These are phyloP conservation scores for Samia ricini DNA, from an alignment of 1,140 invertebrate species.

Conservation along the genomic window DNA sequence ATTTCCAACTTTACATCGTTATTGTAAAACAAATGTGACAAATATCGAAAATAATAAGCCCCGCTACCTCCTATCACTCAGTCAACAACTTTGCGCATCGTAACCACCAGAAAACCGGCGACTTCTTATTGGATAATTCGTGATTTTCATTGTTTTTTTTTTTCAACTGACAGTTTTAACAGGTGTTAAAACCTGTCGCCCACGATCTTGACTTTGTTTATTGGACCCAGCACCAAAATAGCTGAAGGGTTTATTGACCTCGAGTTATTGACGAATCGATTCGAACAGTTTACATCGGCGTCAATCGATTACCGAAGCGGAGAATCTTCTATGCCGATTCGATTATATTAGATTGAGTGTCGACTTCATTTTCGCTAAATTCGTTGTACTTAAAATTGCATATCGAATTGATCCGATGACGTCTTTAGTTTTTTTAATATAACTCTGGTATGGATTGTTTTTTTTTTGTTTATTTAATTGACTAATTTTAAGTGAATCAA, in stretches of 20 bases:
- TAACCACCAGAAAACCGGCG: conserved; percentile 54
- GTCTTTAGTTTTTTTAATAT: conserved; percentile 3
- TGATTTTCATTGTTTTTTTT: conserved; percentile 70
- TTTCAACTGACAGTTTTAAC: conserved; percentile 21
- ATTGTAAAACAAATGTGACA: too few relatives aligned
- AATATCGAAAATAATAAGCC: too few relatives aligned
- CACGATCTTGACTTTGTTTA: conserved; percentile 64
- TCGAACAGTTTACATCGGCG: conserved; percentile 33
- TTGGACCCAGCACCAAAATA: conserved; percentile 17
- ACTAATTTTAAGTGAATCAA: not conserved
- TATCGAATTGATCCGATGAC: conserved; percentile 6
- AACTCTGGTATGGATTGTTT: too few relatives aligned
- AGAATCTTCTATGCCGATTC: conserved; percentile 12
- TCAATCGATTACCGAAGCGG: conserved; percentile 37
- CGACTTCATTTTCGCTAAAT: conserved; percentile 1
- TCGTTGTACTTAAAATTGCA: conserved; percentile 14
- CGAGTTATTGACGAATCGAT: conserved; percentile 32
- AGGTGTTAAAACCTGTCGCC: conserved; percentile 62
- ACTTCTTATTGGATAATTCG: conserved; percentile 72
- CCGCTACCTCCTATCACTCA: conserved; percentile 28
- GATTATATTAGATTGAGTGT: conserved; percentile 9
- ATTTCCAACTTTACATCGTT: too few relatives aligned
- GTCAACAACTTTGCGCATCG: conserved; percentile 15
- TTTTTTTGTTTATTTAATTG: conserved; percentile 7
- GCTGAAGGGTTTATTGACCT: conserved; percentile 31